A percentile compares a stretch with the other conserved stretches of the same genome.
Conservation (phyloP, 30 jellyfish, hydroid and myxozoan species). For the Catostylus mosaicus region DNA sequence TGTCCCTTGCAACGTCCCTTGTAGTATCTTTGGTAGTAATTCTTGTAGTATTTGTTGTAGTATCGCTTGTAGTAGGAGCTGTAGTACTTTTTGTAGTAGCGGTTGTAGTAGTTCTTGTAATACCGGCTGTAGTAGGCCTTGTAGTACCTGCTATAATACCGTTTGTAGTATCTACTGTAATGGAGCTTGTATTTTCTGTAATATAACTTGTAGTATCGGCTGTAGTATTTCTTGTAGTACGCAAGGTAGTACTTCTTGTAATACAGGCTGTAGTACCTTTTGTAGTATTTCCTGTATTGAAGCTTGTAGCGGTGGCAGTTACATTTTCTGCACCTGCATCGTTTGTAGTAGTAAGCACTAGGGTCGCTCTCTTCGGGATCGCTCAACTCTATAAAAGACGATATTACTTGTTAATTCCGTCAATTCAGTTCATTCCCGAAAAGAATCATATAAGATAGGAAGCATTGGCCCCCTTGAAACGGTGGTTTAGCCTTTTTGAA, state of each 20-base stretch:
- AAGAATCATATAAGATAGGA: too few species aligned
- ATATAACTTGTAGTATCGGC: constrained; percentile 37
- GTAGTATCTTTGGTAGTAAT: constrained; percentile 30
- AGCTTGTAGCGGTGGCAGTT: constrained; percentile 32
- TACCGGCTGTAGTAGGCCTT: constrained; percentile 29
- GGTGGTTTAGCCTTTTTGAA: too few species aligned
- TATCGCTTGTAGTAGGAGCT: constrained; percentile 25
- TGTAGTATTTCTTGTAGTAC: constrained; percentile 40
- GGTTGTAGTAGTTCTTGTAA: constrained; percentile 41
- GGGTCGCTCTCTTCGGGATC: not conserved
- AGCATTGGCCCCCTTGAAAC: too few species aligned
- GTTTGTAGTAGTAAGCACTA: not conserved
- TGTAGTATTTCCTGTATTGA: constrained; percentile 25
- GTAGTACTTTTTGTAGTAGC: constrained; percentile 35
- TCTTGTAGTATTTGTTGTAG: constrained; percentile 26
- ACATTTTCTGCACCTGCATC: constrained; percentile 36
- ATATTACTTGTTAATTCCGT: too few species aligned
- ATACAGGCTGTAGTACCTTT: constrained; percentile 11
- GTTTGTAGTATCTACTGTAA: too few species aligned
- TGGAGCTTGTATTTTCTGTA: too few species aligned
- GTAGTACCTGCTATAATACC: constrained; percentile 37
- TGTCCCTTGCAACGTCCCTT: constrained; percentile 5
- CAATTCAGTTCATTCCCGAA: too few species aligned
- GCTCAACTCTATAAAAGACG: not conserved
- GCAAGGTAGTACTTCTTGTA: constrained; percentile 20